Percentiles rank a stretch among this genome's conserved stretches.
These are phyloP conservation scores for Spea hammondii DNA, from an alignment of 2,797 vertebrate species.

Conservation along the genomic window DNA sequence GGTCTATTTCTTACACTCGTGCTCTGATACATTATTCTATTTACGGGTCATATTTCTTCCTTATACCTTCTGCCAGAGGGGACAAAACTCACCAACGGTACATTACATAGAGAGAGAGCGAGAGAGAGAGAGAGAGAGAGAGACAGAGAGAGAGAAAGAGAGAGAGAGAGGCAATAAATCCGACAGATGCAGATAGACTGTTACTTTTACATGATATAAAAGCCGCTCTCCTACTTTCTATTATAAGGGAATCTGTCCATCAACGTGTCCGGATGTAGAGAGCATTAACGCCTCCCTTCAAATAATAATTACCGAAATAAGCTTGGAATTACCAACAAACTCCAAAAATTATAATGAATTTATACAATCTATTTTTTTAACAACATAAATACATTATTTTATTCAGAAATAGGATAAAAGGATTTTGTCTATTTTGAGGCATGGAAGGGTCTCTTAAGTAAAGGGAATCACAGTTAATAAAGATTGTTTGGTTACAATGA, in stretches of 20 bases:
- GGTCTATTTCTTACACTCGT: neutral
- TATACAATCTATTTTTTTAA: constrained; percentile 17
- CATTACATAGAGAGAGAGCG: neutral
- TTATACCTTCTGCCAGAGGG: neutral
- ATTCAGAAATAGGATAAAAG: constrained; percentile 43
- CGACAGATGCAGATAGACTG: constrained; percentile 60
- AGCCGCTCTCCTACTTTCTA: constrained; percentile 61
- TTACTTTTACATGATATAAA: constrained; percentile 59
- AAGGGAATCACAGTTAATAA: constrained; percentile 26
- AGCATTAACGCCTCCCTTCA: no score
- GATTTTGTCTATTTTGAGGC: constrained; percentile 26
- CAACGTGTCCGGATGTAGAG: no score
- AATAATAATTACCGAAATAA: neutral
- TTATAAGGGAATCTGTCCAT: constrained; percentile 65
- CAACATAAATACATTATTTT: constrained; percentile 18
- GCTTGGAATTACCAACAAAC: neutral
- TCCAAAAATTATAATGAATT: constrained; percentile 17
- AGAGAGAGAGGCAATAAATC: constrained; percentile 57
- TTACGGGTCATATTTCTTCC: constrained; percentile 3
- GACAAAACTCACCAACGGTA: no score
- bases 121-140: no score
- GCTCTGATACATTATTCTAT: neutral
- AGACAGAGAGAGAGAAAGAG: no score
- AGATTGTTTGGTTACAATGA: constrained; percentile 36
- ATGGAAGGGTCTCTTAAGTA: constrained; percentile 20